Conservation (phyloP, 2,888 invertebrate genomes). For the Sericinus montela region DNA sequence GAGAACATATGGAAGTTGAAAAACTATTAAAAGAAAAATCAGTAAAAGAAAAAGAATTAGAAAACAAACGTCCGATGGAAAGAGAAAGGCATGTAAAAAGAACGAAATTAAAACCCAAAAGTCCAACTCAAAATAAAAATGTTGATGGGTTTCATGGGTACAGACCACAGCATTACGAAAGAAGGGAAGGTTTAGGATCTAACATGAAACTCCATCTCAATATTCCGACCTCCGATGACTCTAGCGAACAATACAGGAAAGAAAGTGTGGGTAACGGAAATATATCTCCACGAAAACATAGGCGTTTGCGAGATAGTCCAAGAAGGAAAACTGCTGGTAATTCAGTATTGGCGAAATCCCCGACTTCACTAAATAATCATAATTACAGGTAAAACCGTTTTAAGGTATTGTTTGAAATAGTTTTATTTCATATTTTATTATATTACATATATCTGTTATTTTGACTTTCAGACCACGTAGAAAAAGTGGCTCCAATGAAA, state of each 20-base stretch:
- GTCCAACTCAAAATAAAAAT: constrained; percentile 66
- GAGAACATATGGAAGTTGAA: constrained; percentile 60
- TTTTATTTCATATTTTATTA: not conserved
- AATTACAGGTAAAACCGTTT: constrained; percentile 53
- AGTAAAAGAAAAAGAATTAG: constrained; percentile 58
- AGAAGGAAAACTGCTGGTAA: constrained; percentile 81
- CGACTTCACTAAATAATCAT: constrained; percentile 63
- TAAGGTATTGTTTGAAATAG: not conserved
- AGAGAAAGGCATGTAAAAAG: constrained; percentile 70
- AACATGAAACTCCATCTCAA: constrained; percentile 76
- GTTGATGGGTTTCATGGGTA: constrained; percentile 44
- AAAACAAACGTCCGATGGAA: constrained; percentile 59
- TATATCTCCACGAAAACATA: constrained; percentile 79
- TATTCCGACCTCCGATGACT: constrained; percentile 81
- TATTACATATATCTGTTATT: constrained; percentile 3
- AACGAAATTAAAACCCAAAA: constrained; percentile 71
- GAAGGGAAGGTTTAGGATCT: constrained; percentile 72
- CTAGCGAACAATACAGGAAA: constrained; percentile 77
- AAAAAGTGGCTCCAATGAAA: constrained; percentile 79
- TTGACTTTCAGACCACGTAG: constrained; percentile 51
- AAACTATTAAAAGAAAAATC: constrained; percentile 61
- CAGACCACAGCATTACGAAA: constrained; percentile 62
- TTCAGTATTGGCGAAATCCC: constrained; percentile 75
- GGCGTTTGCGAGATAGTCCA: constrained; percentile 82
- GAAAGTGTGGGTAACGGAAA: constrained; percentile 71